Conservation (phyloP, 2,888 invertebrate species). For the Lumbricus terrestris region DNA sequence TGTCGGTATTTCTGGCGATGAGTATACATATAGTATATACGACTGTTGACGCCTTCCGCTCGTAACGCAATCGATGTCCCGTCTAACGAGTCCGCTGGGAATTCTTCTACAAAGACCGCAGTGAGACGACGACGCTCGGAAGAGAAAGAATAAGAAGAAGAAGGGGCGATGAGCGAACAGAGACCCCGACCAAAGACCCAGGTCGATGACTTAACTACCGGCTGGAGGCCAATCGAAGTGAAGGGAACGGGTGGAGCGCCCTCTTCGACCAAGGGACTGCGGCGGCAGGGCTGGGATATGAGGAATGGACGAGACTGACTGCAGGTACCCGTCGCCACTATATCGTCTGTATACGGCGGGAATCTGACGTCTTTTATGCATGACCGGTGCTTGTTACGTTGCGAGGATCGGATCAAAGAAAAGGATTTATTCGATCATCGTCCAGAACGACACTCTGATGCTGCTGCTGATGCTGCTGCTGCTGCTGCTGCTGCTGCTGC, state of each 20-base stretch:
- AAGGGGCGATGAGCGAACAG: not conserved
- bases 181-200: not conserved
- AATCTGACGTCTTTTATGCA: not conserved
- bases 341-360: too few relatives aligned
- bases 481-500: too few relatives aligned
- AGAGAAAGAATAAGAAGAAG: too few relatives aligned
- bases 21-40: too few relatives aligned
- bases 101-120: not conserved
- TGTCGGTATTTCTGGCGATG: not conserved
- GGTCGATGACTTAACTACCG: not conserved
- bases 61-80: not conserved
- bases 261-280: not conserved
- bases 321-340: not conserved
- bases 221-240: not conserved
- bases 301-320: not conserved
- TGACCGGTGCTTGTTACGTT: not conserved
- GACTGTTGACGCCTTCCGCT: not conserved
- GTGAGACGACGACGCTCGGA: not conserved
- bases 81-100: not conserved
- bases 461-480: too few relatives aligned
- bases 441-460: constrained; percentile 3
- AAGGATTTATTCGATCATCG: not conserved
- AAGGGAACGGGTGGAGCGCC: not conserved
- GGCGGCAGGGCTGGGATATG: not conserved
- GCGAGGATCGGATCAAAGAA: not conserved